Percentiles rank a stretch among this genome's conserved stretches.
Evolutionary conservation across 2,888 invertebrate genomes (phyloP).

Genomic region (Leucoma salicis): DNA sequence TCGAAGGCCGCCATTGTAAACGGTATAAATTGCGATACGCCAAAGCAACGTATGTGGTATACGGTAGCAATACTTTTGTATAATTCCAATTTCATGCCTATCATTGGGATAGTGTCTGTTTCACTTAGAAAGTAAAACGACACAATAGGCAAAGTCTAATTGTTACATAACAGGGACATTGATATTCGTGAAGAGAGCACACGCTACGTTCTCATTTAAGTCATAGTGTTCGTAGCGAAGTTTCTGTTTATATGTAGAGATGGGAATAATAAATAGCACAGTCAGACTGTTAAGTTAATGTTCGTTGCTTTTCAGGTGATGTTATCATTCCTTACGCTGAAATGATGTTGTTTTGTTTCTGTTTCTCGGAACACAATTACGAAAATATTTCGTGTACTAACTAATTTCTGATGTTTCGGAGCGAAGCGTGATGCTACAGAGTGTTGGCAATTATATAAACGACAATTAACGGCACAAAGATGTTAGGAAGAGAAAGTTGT

Average conservation of each 20-base stretch:
- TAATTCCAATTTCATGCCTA: conserved; percentile 62
- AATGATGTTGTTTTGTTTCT: conserved; percentile 49
- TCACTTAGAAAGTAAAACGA: conserved; percentile 64
- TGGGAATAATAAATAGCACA: conserved; percentile 31
- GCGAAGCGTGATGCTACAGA: conserved; percentile 54
- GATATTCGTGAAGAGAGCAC: conserved; percentile 41
- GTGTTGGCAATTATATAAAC: conserved; percentile 70
- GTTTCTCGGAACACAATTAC: conserved; percentile 48
- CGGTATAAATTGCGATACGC: conserved; percentile 39
- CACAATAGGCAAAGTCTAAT: conserved; percentile 57
- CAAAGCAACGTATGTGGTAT: conserved; percentile 22
- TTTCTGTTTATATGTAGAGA: conserved; percentile 21
- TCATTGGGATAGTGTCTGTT: conserved; percentile 46
- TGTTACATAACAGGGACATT: conserved; percentile 57
- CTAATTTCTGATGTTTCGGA: conserved; percentile 54
- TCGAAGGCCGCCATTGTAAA: conserved; percentile 30
- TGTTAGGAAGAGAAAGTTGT: conserved; percentile 66
- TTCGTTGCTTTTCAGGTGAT: conserved; percentile 29
- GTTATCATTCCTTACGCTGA: conserved; percentile 36
- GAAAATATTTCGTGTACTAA: conserved; percentile 60
- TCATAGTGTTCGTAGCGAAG: conserved; percentile 18
- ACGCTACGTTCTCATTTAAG: conserved; percentile 27
- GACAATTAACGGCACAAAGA: conserved; percentile 70
- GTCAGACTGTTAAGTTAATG: conserved; percentile 22
- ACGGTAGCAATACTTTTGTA: conserved; percentile 40